Base-by-base conservation (phyloP, 2,888 invertebrate species). In the Hypsopygia costalis region DNA sequence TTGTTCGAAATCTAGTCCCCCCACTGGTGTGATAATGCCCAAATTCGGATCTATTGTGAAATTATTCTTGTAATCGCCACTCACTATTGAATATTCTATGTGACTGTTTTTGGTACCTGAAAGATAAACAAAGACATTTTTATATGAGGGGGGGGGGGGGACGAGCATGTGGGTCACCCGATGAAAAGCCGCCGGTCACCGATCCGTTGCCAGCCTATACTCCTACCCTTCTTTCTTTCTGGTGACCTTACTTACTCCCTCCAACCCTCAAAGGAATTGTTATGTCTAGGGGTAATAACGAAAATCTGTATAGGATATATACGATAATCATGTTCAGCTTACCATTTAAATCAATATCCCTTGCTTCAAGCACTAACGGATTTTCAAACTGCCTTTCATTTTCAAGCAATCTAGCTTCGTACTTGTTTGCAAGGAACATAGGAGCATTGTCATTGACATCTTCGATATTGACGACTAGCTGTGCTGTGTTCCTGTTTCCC, bases 381-480 rank as follows among this genome's bases (percentile, higher is more conserved):
- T 92, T 92, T 62, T 96, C 95, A 65, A 97, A 97, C 43, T 93
- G 91, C 0, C 75, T 62, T 62, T 94, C 92, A 73, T 98, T 98
- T 75, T 98, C 98, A 52, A 94, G 68, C 1, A 98, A 78, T 30
- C 94, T 91, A 0, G 94, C 94, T 66, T 96, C 96, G 61, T 97
- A 97, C 55, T 93, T 93, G 44, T 91, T 93, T 46, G 95, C 95
- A 0, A 93, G 77, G 69, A 98, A 98, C 55, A 93, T 90, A 0
- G 98, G 98, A 0, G 95, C 91, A 69, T 98, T 97, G 65, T 98
- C 98, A 61, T 98, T 98, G 0, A 95, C 93, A 71, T 97, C 97
- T 54, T 93, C 93, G 29, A 97, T 92, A 56, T 94, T 94, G 3
- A 97, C 91, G 3, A 95, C 91, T 8, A 97, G 81, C 67, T 96